Base-by-base conservation (phyloP, 2,888 invertebrate genomes). In the Tetragonisca angustula region DNA sequence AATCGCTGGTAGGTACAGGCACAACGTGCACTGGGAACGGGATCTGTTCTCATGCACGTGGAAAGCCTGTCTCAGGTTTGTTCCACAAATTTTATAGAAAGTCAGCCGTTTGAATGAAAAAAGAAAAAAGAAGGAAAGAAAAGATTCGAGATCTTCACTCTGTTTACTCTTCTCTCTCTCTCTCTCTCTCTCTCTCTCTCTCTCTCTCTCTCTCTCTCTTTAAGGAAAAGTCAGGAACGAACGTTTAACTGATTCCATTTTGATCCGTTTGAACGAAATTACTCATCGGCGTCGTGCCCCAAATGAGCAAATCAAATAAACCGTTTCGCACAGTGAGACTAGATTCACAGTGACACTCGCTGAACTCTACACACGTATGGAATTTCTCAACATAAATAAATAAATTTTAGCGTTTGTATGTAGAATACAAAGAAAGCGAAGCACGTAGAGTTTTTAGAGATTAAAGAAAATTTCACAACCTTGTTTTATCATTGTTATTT, bases 31-130 rank as follows among this genome's bases (percentile, higher is more conserved):
- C 75, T 70, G 64, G 17, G 62, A 52, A 78, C 50, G 50, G 56
- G 27, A 52, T 21, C 36, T 24, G 32, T 79, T 79, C 80, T 52
- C 67, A 32, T 49, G 67, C 43, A 0, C 17, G n/a, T n/a, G 19
- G 56, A 50, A 70, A 27, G 17, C 5, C 24, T 19, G 68, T 56
- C 70, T 65, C 52, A 32, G 32, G 19, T 59, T 67, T 71, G n/a
- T 68, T 49, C 17, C 24, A 54, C 19, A 68, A 56, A 76, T 76
- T 76, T 76, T n/a, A 21, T 69, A 69, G 76, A 79, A 76, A 70
- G 69, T 76, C 19, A 59, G 11, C n/a, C 36, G 27, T 49, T 24
- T 27, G 27, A n/a, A 24, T 27, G 43, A 50, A 36, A 32, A 15
- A 50, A 36, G n/a, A 15, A 36, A 36, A 36, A 36, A 36, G 36